Conservation (phyloP, 2,113 vertebrate species). For the Synodontis membranacea region DNA sequence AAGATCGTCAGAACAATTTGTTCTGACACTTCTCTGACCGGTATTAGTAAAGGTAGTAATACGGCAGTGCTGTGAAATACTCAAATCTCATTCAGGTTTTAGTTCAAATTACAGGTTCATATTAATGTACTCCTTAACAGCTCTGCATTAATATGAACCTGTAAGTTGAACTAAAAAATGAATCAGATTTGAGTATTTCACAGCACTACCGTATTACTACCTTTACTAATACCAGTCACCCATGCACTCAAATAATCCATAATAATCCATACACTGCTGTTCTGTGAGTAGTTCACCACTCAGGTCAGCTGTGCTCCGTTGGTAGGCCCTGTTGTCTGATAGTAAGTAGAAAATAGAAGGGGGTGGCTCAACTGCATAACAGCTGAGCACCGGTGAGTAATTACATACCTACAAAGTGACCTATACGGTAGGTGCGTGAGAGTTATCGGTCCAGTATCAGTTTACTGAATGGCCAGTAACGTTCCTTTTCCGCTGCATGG, state of each 20-base stretch:
- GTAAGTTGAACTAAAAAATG: too few relatives aligned
- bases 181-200: neutral
- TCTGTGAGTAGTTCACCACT: neutral
- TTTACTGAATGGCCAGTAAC: too few relatives aligned
- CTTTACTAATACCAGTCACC: neutral
- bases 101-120: too few relatives aligned
- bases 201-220: too few relatives aligned
- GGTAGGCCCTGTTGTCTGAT: neutral
- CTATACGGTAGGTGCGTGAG: neutral
- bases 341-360: neutral
- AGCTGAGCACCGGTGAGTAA: neutral
- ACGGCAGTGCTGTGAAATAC: neutral
- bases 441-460: neutral
- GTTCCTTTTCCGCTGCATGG: too few relatives aligned
- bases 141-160: too few relatives aligned
- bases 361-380: neutral
- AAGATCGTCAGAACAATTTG: too few relatives aligned
- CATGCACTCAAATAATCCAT: neutral
- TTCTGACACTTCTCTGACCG: too few relatives aligned
- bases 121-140: too few relatives aligned
- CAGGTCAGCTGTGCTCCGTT: neutral
- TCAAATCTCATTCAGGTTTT: too few relatives aligned
- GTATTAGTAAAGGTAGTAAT: neutral
- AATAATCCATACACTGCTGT: neutral
- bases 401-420: too few relatives aligned